Base-by-base conservation (phyloP, 2,888 invertebrate genomes). In the Ctenicera cuprea region DNA sequence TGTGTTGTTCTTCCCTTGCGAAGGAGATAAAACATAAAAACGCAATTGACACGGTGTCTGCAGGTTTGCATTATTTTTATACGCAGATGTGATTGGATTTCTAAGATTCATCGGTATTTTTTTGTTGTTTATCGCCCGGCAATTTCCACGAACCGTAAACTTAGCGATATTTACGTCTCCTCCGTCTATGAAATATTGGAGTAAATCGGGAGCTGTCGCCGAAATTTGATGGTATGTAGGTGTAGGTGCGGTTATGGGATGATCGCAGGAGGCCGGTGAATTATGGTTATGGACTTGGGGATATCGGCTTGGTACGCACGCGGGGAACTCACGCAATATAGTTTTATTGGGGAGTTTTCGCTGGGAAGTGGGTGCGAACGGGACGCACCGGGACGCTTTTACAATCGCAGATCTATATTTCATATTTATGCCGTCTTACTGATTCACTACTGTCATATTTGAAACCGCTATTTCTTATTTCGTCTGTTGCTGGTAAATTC, bases 61-160 rank as follows among this genome's bases (percentile, higher is more conserved):
- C 85, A 85, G 85, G 86, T 86, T 85, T 84, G 84, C 85, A 84
- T 86, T 85, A 85, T 85, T 85, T 85, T 85, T 85, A 85, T 85
- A 66, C 59, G 76, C 50, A 67, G 72, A 77, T 67, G 73, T 75
- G 80, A 79, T 80, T 78, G 79, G 78, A 80, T 79, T 80, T 76
- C 74, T 75, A 75, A 76, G 72, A 79, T 79, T 79, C 76, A 76
- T 77, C 74, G 72, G 71, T 70, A 45, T 76, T 76, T 77, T 73
- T 75, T 75, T 75, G 74, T 72, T 65, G 48, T 68, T 57, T 65
- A 45, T 73, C 62, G 62, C 26, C 50, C 41, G 16, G 67, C 62
- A 54, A 70, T 63, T 45, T 63, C 63, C 70, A 41, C 38, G 50
- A 57, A 66, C 38, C 37, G 48, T 48, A 38, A 62, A 68, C 73